Percentiles rank a stretch among this genome's conserved stretches.
phyloP scores from a whole-genome alignment of 1,140 invertebrate genomes.

The Pantala flavescens region DNA sequence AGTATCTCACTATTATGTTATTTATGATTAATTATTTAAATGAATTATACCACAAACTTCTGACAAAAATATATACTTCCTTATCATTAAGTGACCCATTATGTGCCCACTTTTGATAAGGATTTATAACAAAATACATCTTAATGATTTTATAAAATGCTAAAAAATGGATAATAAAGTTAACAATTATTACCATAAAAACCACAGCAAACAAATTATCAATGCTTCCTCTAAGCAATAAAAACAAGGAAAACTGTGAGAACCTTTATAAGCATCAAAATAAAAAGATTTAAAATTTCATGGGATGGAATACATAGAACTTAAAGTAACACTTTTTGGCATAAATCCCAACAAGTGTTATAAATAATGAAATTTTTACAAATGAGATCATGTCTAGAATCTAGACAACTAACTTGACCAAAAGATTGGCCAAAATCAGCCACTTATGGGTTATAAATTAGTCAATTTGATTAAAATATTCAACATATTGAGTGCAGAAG shows the following conservation, averaged over 20 bases:
- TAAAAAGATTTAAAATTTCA: background rate
- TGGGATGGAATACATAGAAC: background rate
- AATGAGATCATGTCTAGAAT: background rate
- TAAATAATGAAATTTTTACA: constrained; percentile 1
- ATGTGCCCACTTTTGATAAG: too few relatives aligned
- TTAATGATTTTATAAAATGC: too few relatives aligned
- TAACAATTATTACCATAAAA: background rate
- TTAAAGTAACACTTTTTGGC: background rate
- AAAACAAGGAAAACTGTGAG: background rate
- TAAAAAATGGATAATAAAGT: too few relatives aligned
- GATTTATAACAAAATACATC: too few relatives aligned
- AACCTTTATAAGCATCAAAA: background rate
- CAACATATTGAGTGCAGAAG: background rate
- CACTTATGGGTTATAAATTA: background rate
- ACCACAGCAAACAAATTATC: background rate
- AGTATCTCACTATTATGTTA: too few relatives aligned
- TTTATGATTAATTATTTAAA: too few relatives aligned
- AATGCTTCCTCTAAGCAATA: background rate
- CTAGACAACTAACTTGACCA: background rate
- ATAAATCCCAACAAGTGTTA: background rate
- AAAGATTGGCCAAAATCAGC: background rate
- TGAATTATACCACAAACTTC: too few relatives aligned
- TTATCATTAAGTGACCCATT: too few relatives aligned
- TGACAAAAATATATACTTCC: too few relatives aligned
- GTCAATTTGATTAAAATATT: background rate